Conservation (phyloP, 2,888 invertebrate species). For the Aspidapion aeneum region DNA sequence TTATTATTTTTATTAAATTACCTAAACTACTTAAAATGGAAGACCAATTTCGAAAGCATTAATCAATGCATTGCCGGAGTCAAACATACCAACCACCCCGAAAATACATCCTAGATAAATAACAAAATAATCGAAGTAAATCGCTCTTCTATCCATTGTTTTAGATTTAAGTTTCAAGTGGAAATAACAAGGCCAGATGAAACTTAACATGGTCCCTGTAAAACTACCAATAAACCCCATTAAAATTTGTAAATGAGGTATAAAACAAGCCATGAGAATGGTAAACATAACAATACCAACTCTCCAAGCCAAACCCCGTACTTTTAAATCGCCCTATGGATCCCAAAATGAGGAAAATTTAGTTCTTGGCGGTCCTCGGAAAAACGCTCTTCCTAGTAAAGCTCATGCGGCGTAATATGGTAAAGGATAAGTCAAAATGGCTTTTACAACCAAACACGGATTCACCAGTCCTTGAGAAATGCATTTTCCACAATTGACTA, state of each 20-base stretch:
- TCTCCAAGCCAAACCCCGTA: conserved; percentile 93
- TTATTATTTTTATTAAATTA: no score
- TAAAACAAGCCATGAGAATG: conserved; percentile 92
- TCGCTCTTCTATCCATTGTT: conserved; percentile 70
- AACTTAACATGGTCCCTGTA: conserved; percentile 98
- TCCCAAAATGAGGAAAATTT: conserved; percentile 89
- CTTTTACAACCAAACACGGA: conserved; percentile 92
- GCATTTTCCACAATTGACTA: no score
- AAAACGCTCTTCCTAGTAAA: conserved; percentile 87
- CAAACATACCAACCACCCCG: conserved; percentile 89
- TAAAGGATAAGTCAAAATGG: conserved; percentile 92
- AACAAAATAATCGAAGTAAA: conserved; percentile 89
- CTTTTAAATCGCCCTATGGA: conserved; percentile 86
- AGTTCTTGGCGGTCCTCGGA: conserved; percentile 79
- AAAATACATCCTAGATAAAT: conserved; percentile 91
- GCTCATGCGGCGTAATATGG: conserved; percentile 98
- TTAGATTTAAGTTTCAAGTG: conserved; percentile 92
- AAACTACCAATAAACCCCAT: conserved; percentile 99
- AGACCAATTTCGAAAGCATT: conserved; percentile 88
- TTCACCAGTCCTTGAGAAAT: conserved; percentile 93
- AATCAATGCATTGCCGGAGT: conserved; percentile 87
- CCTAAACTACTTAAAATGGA: conserved; percentile 81
- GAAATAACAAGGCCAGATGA: conserved; percentile 99
- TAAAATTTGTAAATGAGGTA: conserved; percentile 96
- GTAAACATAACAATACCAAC: conserved; percentile 87